Base-by-base conservation (phyloP, 2,888 invertebrate genomes). In the Lysandra bellargus region DNA sequence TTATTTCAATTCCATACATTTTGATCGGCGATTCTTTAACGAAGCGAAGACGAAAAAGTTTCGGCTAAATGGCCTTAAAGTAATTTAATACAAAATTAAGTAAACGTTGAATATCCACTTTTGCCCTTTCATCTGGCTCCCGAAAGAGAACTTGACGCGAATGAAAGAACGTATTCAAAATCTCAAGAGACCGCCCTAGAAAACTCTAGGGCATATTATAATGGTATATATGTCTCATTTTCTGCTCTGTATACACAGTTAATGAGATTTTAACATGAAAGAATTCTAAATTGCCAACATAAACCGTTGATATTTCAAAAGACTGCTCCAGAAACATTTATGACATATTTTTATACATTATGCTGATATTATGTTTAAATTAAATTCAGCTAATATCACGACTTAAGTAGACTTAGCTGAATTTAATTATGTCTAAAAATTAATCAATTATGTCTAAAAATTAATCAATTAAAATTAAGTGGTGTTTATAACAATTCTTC, bases 171-270 rank as follows among this genome's bases (percentile, higher is more conserved):
- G 30, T 53, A 75, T 30, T 76, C 76, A 57, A 53, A 76, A 49
- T 76, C 76, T 33, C 49, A 33, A 76, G 33, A 57, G 76, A 74
- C 40, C 76, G 76, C 49, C 76, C 76, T 57, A 76, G 76, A 37
- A 57, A 76, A 76, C 53, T 37, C 49, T 12, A 49, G 12, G 44
- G 33, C 53, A 49, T 53, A 76, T 75, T 75, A 40, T 74, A 74
- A 44, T 44, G 40, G 40, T 74, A 74, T 74, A 74, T 44, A 44
- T 74, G 74, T n/a, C 74, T 44, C 40, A 44, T 74, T 44, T 74
- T 74, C 74, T 7, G 44, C 74, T 74, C 23, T 74, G 14, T 30
- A 53, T 30, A 57, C 76, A 76, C 9, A 69, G 69, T 69, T 69
- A 69, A 69, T 37, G 69, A 69, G 74, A 44, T 44, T 44, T 74